phyloP scores from a whole-genome alignment of 2,797 vertebrate genomes.

The Etheostoma perlongum region DNA sequence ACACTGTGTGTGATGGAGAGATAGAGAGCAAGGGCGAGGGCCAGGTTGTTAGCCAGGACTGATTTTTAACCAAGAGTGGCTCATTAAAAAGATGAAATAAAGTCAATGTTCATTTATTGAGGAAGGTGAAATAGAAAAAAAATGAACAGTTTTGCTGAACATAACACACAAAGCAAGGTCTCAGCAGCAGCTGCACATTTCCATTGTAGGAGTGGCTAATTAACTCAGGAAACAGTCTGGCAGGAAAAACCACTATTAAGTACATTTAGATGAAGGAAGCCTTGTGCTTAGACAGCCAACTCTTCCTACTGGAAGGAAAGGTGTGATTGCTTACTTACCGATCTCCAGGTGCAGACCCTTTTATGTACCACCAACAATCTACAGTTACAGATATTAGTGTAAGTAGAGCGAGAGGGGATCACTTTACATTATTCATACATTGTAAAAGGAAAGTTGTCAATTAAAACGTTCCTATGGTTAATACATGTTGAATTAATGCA shows the following conservation, averaged over 20 bases:
- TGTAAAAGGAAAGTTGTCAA: not conserved
- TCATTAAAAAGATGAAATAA: conserved; percentile 11
- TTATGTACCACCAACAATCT: conserved; percentile 23
- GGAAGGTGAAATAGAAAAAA: not conserved
- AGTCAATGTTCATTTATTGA: conserved; percentile 23
- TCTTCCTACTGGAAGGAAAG: conserved; percentile 81
- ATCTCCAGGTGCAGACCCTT: conserved; percentile 68
- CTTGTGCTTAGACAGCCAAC: conserved; percentile 78
- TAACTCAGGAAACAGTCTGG: conserved; percentile 69
- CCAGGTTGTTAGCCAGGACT: conserved; percentile 18
- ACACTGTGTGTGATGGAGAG: conserved; percentile 50
- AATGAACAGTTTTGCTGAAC: conserved; percentile 15
- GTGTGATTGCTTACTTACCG: conserved; percentile 69
- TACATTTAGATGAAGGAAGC: conserved; percentile 77
- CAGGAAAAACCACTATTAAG: conserved; percentile 69
- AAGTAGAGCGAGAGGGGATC: not conserved
- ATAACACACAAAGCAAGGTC: conserved; percentile 15
- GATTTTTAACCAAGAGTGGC: conserved; percentile 8
- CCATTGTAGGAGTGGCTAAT: conserved; percentile 64
- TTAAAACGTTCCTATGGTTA: not conserved
- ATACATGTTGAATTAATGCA: not conserved
- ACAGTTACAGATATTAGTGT: not conserved
- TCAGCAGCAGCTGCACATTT: conserved; percentile 62
- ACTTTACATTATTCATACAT: not conserved
- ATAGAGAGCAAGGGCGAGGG: conserved; percentile 24